Percentiles rank a stretch among this genome's conserved stretches.
phyloP scores from a whole-genome alignment of 2,888 invertebrate species.

The Drosophila cracens region DNA sequence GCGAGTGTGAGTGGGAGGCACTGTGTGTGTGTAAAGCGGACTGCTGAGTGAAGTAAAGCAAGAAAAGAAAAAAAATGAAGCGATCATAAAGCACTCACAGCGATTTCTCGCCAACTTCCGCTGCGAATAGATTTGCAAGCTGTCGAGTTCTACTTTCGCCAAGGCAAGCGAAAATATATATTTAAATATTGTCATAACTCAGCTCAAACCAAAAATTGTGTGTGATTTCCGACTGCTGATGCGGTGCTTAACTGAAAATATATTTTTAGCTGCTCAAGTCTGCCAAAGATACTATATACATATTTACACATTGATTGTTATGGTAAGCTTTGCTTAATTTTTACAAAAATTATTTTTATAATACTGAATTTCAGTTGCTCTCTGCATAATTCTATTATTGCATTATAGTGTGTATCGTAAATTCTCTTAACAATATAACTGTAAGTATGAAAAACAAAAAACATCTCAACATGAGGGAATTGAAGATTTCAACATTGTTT shows the following conservation, averaged over 20 bases:
- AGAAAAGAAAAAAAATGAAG: not conserved
- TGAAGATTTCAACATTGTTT: not conserved
- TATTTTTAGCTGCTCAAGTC: not conserved
- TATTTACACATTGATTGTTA: not conserved
- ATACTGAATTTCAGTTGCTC: not conserved
- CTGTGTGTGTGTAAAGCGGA: conserved; percentile 9
- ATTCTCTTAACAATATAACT: not conserved
- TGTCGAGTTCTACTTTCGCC: conserved; percentile 76
- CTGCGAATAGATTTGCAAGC: conserved; percentile 61
- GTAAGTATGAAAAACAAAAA: not conserved
- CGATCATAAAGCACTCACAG: conserved; percentile 62
- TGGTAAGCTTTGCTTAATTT: not conserved
- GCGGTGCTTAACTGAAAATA: not conserved
- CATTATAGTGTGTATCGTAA: not conserved
- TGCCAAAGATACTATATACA: not conserved
- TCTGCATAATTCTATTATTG: not conserved
- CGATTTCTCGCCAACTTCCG: conserved; percentile 73
- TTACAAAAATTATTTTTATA: not conserved
- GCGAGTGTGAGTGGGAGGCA: conserved; percentile 17
- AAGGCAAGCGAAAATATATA: conserved; percentile 39
- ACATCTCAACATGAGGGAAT: not conserved
- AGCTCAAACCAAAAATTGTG: conserved; percentile 8
- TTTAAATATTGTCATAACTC: conserved; percentile 43
- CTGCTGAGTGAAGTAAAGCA: conserved; percentile 1
- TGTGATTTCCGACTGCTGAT: conserved; percentile 26